phyloP scores from a whole-genome alignment of 2,888 invertebrate genomes.

The Pyrgus malvae region DNA sequence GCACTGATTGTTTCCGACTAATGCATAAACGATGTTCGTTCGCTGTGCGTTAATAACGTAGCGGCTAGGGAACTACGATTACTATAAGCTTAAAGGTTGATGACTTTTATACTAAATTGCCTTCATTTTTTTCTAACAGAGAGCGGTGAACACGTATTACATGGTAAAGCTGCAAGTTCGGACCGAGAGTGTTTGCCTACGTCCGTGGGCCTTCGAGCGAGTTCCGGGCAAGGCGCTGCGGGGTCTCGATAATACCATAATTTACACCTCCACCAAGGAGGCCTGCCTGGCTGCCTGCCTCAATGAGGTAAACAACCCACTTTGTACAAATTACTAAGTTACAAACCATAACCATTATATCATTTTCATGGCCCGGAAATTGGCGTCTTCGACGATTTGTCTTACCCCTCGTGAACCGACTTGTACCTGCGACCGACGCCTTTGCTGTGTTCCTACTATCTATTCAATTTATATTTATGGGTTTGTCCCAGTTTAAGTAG shows the following conservation, averaged over 20 bases:
- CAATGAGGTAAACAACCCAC: conserved; percentile 85
- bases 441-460: conserved; percentile 56
- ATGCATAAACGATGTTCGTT: conserved; percentile 16
- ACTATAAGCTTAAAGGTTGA: background rate
- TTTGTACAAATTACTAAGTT: conserved; percentile 36
- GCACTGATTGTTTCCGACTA: conserved; percentile 9
- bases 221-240: conserved; percentile 96
- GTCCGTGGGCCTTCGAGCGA: conserved; percentile 96
- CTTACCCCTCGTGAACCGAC: conserved; percentile 30
- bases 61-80: background rate
- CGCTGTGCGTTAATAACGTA: conserved; percentile 1
- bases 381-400: conserved; percentile 41
- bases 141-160: conserved; percentile 95
- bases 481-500: conserved; percentile 57
- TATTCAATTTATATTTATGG: conserved; percentile 74
- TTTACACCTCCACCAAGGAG: conserved; percentile 96
- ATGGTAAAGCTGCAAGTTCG: conserved; percentile 96
- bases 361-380: conserved; percentile 41
- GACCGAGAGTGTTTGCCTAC: conserved; percentile 94
- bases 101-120: background rate
- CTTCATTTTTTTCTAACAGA: conserved; percentile 55
- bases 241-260: conserved; percentile 94
- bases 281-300: conserved; percentile 95
- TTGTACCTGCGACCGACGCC: conserved; percentile 30
- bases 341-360: conserved; percentile 34